Percentiles rank a stretch among this genome's conserved stretches.
Evolutionary conservation across 2,888 invertebrate genomes (phyloP).

Genomic region (Drosophila buzzatii): DNA sequence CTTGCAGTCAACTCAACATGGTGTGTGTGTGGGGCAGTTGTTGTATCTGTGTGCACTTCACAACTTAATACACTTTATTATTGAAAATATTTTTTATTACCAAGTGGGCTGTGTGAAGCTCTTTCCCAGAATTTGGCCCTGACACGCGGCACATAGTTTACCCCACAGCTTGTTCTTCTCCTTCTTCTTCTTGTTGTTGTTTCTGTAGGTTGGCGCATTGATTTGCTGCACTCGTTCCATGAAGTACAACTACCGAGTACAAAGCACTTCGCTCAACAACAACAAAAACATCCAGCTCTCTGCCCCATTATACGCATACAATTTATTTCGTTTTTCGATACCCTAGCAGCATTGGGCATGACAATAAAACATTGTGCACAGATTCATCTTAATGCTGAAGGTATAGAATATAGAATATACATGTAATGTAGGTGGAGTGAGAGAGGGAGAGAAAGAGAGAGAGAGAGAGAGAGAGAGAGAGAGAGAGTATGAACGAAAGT

Average conservation of each 20-base stretch:
- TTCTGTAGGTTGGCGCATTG: conserved; percentile 60
- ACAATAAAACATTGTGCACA: background rate
- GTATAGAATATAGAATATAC: background rate
- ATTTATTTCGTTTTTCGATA: conserved; percentile 39
- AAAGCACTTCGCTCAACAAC: conserved; percentile 40
- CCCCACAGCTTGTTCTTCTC: conserved; percentile 31
- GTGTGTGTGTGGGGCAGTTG: conserved; percentile 12
- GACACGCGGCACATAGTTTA: conserved; percentile 66
- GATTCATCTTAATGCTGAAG: background rate
- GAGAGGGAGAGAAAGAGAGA: background rate
- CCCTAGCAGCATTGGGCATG: background rate
- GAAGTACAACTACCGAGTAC: conserved; percentile 64
- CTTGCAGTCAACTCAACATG: conserved; percentile 55
- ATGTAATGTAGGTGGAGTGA: background rate
- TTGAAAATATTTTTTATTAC: conserved; percentile 82
- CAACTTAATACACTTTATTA: conserved; percentile 81
- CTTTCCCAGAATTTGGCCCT: conserved; percentile 76
- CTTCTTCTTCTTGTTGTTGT: conserved; percentile 30
- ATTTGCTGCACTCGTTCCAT: conserved; percentile 72
- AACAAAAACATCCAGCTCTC: conserved; percentile 25
- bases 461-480: background rate
- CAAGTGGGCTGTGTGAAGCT: conserved; percentile 64
- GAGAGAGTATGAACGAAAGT: background rate
- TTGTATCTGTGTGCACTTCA: conserved; percentile 68
- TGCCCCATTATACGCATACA: conserved; percentile 27